These are phyloP conservation scores for Morinoia aosen DNA, from an alignment of 2,888 invertebrate genomes.

Conservation along the genomic window DNA sequence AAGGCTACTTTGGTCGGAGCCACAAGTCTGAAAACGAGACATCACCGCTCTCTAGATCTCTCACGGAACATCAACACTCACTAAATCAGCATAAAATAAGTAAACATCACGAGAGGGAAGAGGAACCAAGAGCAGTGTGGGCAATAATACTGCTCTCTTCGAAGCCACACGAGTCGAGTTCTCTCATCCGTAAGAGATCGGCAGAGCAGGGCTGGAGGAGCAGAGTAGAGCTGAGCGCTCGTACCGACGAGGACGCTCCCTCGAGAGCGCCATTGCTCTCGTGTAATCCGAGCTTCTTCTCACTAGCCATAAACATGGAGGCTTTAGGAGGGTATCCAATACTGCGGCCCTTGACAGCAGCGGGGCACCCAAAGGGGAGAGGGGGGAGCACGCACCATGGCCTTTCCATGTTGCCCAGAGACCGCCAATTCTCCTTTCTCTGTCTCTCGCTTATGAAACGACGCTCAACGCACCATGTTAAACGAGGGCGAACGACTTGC, in stretches of 20 bases:
- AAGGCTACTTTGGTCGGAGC: background rate
- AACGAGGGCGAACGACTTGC: background rate
- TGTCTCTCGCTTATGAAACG: background rate
- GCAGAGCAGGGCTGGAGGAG: background rate
- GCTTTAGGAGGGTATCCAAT: slow-evolving; percentile 53
- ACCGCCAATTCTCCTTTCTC: slow-evolving; percentile 5
- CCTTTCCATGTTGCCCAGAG: slow-evolving; percentile 20
- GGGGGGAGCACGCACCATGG: background rate
- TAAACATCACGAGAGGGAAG: background rate
- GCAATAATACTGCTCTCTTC: slow-evolving; percentile 37
- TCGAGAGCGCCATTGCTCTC: slow-evolving; percentile 50
- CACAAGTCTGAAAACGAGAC: background rate
- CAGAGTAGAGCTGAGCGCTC: slow-evolving; percentile 4
- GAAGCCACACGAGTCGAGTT: slow-evolving; percentile 30
- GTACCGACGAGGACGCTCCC: slow-evolving; percentile 28
- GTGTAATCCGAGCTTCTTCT: slow-evolving; percentile 53
- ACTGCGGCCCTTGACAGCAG: slow-evolving; percentile 48
- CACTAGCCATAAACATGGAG: slow-evolving; percentile 50
- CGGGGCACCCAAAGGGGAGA: slow-evolving; percentile 31
- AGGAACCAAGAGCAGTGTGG: background rate
- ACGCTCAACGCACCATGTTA: background rate
- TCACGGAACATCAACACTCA: background rate
- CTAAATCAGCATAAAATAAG: slow-evolving; percentile 13
- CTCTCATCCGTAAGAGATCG: slow-evolving; percentile 46
- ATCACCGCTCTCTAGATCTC: background rate